These are phyloP conservation scores for Cataglyphis albicans DNA, from an alignment of 2,888 invertebrate species.

Conservation along the genomic window DNA sequence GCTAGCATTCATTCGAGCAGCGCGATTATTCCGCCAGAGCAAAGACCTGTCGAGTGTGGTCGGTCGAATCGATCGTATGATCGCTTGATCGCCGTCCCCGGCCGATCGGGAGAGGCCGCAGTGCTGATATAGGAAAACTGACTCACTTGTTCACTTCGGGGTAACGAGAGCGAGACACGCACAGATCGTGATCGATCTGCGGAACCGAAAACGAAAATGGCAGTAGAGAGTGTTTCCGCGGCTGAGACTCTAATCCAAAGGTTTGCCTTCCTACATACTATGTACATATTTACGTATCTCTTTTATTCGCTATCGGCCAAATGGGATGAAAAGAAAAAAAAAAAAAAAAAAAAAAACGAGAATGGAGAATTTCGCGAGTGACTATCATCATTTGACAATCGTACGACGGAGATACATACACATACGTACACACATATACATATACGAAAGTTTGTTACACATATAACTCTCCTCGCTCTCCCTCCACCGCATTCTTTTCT, in stretches of 20 bases:
- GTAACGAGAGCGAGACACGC: conserved; percentile 35
- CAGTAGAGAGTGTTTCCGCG: conserved; percentile 86
- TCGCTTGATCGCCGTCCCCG: conserved; percentile 77
- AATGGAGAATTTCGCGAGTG: conserved; percentile 37
- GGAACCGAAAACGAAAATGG: conserved; percentile 81
- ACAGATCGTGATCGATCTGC: conserved; percentile 78
- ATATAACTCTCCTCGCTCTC: not conserved
- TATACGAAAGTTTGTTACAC: not conserved
- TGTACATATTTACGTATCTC: conserved; percentile 59
- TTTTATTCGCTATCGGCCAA: not conserved
- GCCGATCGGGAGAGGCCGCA: conserved; percentile 69
- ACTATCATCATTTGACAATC: not conserved
- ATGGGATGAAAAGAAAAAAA: not conserved
- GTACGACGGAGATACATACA: conserved; percentile 13
- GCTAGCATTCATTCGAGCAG: conserved; percentile 75
- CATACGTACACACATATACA: not conserved
- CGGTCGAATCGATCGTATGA: conserved; percentile 80
- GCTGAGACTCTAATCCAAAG: conserved; percentile 85
- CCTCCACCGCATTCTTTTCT: not conserved
- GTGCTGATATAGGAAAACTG: conserved; percentile 73
- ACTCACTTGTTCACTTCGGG: conserved; percentile 36
- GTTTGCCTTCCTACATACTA: conserved; percentile 82
- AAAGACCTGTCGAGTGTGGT: conserved; percentile 76
- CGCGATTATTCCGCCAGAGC: conserved; percentile 70
- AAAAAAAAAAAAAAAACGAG: not conserved